Percentiles rank a stretch among this genome's conserved stretches.
These are phyloP conservation scores for Melieria omissa DNA, from an alignment of 2,888 invertebrate species.

Conservation along the genomic window DNA sequence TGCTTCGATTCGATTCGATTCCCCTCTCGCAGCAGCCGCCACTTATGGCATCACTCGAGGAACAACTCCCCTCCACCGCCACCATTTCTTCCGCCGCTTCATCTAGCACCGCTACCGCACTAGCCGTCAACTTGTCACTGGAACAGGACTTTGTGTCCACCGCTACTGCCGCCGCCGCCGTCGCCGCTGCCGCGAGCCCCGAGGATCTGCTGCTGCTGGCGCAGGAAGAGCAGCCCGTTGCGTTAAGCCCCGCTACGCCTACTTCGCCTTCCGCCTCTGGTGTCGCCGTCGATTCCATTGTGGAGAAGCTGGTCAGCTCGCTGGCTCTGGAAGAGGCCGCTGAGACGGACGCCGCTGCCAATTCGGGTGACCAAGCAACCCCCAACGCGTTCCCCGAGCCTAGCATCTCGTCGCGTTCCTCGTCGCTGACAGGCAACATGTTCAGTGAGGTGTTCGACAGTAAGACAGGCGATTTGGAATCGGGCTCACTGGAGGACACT, in stretches of 20 bases:
- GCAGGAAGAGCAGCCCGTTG: not conserved
- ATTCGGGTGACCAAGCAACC: slow-evolving; percentile 32
- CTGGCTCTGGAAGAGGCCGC: slow-evolving; percentile 42
- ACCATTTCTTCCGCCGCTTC: slow-evolving; percentile 29
- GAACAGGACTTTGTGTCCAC: not conserved
- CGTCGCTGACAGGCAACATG: slow-evolving; percentile 46
- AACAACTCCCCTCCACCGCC: slow-evolving; percentile 41
- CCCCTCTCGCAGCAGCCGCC: slow-evolving; percentile 21
- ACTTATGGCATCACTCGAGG: slow-evolving; percentile 56
- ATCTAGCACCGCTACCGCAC: slow-evolving; percentile 23
- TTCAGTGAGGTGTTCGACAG: slow-evolving; percentile 56
- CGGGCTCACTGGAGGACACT: slow-evolving; percentile 63
- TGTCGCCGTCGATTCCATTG: slow-evolving; percentile 45
- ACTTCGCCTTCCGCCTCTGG: slow-evolving; percentile 24
- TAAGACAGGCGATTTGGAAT: slow-evolving; percentile 61
- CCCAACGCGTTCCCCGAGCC: slow-evolving; percentile 22
- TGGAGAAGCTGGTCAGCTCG: slow-evolving; percentile 44
- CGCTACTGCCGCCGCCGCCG: slow-evolving; percentile 14
- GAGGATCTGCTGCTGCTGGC: slow-evolving; percentile 5
- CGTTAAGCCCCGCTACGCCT: too few relatives aligned
- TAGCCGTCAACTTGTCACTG: slow-evolving; percentile 11
- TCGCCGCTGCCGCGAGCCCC: not conserved
- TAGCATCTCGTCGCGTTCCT: slow-evolving; percentile 44
- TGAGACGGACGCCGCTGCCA: slow-evolving; percentile 26
- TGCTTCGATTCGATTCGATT: too few relatives aligned